Conservation (phyloP, 1,140 invertebrate genomes). For the Trissolcus basalis region DNA sequence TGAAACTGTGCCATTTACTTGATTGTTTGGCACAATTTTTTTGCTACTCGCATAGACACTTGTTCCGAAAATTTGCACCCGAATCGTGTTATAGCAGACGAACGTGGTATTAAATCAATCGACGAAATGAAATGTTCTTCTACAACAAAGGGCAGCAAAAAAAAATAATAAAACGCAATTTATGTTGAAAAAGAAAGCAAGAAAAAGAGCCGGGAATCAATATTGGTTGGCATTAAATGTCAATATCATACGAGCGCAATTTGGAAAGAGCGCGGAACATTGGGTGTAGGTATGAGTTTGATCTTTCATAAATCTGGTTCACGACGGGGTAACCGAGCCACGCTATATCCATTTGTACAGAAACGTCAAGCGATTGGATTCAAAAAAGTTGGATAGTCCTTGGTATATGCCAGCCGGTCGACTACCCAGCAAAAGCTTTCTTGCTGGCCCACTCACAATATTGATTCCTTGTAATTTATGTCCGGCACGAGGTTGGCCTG, state of each 20-base stretch:
- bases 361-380: slow-evolving; percentile 40
- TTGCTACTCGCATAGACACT: too few relatives aligned
- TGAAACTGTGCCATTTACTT: neutral
- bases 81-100: neutral
- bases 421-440: slow-evolving; percentile 48
- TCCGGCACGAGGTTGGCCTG: slow-evolving; percentile 50
- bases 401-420: slow-evolving; percentile 33
- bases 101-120: slow-evolving; percentile 9
- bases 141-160: slow-evolving; percentile 2
- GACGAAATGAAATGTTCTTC: slow-evolving; percentile 2
- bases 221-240: slow-evolving; percentile 35
- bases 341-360: slow-evolving; percentile 38
- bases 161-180: slow-evolving; percentile 17
- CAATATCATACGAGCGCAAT: slow-evolving; percentile 15
- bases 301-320: slow-evolving; percentile 50
- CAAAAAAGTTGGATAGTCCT: slow-evolving; percentile 52
- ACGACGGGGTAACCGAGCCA: slow-evolving; percentile 16
- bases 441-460: slow-evolving; percentile 55
- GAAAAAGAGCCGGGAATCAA: slow-evolving; percentile 14
- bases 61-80: neutral
- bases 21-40: too few relatives aligned
- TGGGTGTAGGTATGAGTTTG: slow-evolving; percentile 21
- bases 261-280: slow-evolving; percentile 22
- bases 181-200: slow-evolving; percentile 8
- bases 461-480: slow-evolving; percentile 59